Percentiles rank a stretch among this genome's conserved stretches.
These are phyloP conservation scores for Phyllopteryx taeniolatus DNA, from an alignment of 2,113 vertebrate genomes.

Conservation along the genomic window DNA sequence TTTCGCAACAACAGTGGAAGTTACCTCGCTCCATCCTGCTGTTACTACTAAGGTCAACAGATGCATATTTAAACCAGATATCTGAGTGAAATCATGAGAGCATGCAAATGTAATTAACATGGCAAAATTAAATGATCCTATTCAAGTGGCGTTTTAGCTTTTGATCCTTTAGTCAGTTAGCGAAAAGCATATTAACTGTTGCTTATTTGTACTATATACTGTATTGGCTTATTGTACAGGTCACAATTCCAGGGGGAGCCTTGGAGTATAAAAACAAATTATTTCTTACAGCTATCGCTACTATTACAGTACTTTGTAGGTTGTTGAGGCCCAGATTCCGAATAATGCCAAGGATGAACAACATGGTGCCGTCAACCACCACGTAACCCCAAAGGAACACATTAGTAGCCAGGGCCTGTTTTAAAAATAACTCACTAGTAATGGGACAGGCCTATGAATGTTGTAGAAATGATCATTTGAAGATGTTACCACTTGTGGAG, in stretches of 20 bases:
- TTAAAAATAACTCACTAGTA: neutral
- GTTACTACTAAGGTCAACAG: constrained; percentile 21
- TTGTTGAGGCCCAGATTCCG: neutral
- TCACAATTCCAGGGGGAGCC: neutral
- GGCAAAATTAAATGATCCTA: neutral
- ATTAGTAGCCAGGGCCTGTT: neutral
- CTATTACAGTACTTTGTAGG: neutral
- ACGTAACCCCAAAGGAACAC: neutral
- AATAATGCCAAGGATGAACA: neutral
- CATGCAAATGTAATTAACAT: neutral
- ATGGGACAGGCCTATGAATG: neutral
- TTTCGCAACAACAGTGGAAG: constrained; percentile 44
- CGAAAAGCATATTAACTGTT: neutral
- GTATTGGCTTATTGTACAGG: neutral
- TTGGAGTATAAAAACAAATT: neutral
- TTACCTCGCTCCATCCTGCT: constrained; percentile 47
- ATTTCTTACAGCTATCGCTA: neutral
- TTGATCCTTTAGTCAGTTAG: neutral
- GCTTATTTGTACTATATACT: neutral
- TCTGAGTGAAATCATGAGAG: neutral
- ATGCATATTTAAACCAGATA: constrained; percentile 19
- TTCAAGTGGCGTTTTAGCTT: neutral
- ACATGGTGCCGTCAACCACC: neutral
- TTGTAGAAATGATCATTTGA: neutral
- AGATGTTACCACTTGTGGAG: neutral